A percentile compares a stretch with the other conserved stretches of the same genome.
Conservation (phyloP, 64 coral and sea anemone genomes). For the Hydrozoanthus tunicans region DNA sequence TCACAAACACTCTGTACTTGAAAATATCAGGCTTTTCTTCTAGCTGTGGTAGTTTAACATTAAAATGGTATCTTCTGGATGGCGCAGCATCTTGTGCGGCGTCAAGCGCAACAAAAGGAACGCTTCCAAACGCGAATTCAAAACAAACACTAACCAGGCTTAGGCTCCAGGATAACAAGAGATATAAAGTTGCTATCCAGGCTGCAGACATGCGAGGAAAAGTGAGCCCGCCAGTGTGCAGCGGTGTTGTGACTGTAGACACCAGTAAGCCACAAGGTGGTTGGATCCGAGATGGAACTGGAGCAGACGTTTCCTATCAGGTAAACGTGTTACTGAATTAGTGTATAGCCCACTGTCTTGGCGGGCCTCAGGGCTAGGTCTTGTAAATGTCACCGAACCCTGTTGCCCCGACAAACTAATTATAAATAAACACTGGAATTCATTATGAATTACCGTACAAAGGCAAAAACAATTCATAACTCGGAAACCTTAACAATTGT, state of each 20-base stretch:
- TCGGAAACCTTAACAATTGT: no score
- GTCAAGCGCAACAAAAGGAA: constrained; percentile 48
- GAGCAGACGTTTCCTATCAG: constrained; percentile 58
- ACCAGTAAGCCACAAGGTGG: constrained; percentile 61
- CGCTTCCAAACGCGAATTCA: constrained; percentile 57
- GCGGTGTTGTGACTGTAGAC: constrained; percentile 50
- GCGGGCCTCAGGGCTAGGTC: neutral
- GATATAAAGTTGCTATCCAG: constrained; percentile 67
- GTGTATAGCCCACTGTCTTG: neutral
- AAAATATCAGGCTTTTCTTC: constrained; percentile 66
- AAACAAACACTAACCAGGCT: constrained; percentile 74
- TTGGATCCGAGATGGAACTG: constrained; percentile 68
- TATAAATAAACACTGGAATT: no score
- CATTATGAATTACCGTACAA: no score
- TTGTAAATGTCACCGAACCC: neutral
- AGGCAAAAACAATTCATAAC: no score
- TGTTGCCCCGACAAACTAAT: neutral
- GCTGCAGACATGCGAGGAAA: constrained; percentile 58
- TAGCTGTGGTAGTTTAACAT: constrained; percentile 70
- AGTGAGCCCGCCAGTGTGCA: constrained; percentile 46
- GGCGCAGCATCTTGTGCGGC: constrained; percentile 40
- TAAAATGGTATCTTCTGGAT: constrained; percentile 88
- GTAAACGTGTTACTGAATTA: neutral
- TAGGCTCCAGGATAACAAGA: constrained; percentile 59
- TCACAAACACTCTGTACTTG: constrained; percentile 72